phyloP scores from a whole-genome alignment of 2,797 vertebrate genomes.

The Urophycis tenuis region DNA sequence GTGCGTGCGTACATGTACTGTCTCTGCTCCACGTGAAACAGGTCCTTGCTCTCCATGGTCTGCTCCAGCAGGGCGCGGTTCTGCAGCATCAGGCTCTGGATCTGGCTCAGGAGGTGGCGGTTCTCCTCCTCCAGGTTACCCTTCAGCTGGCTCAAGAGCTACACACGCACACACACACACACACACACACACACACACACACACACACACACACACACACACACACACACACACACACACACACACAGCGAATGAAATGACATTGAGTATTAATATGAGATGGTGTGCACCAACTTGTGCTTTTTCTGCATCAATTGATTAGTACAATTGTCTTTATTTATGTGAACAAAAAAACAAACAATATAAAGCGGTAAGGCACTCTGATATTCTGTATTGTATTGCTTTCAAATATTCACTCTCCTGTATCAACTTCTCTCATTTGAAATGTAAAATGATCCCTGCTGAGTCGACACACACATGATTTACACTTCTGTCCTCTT shows the following conservation, averaged over 20 bases:
- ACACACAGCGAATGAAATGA: not conserved
- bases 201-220: not conserved
- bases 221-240: not conserved
- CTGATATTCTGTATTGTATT: too few relatives aligned
- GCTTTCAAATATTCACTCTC: too few relatives aligned
- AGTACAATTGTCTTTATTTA: too few relatives aligned
- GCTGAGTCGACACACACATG: too few relatives aligned
- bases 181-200: not conserved
- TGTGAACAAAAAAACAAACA: too few relatives aligned
- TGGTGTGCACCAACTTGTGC: too few relatives aligned
- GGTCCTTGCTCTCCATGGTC: conserved; percentile 98
- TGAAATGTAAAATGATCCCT: too few relatives aligned
- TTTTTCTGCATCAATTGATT: too few relatives aligned
- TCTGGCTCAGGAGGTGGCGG: conserved; percentile 89
- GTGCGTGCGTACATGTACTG: conserved; percentile 86
- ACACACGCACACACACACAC: not conserved
- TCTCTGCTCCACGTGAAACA: conserved; percentile 95
- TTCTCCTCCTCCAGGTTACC: conserved; percentile 98
- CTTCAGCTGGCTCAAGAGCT: conserved; percentile 94
- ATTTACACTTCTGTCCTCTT: too few relatives aligned
- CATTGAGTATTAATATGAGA: not conserved
- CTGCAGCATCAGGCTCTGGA: conserved; percentile 95
- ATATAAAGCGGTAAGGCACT: too few relatives aligned
- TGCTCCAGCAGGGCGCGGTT: conserved; percentile 93
- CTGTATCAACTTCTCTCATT: too few relatives aligned